A percentile compares a stretch with the other conserved stretches of the same genome.
Conservation (phyloP, 2,888 invertebrate genomes). For the Leptinotarsa peninsularis region DNA sequence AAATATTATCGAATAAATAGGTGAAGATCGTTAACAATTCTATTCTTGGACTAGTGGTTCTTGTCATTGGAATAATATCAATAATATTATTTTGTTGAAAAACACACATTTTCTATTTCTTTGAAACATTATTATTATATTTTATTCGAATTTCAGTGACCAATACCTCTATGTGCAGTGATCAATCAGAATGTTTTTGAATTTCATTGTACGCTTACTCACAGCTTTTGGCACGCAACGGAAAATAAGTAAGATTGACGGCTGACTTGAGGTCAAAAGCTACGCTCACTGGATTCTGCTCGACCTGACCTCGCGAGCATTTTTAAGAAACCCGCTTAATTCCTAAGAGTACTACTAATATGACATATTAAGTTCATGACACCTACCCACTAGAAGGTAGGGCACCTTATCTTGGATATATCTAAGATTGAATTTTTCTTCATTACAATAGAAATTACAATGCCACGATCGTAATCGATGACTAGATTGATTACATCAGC, state of each 20-base stretch:
- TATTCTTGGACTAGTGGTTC: too few relatives aligned
- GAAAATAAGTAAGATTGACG: constrained; percentile 1
- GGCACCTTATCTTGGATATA: constrained; percentile 16
- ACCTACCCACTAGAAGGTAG: constrained; percentile 12
- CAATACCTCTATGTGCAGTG: too few relatives aligned
- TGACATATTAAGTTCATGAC: constrained; percentile 14
- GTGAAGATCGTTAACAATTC: too few relatives aligned
- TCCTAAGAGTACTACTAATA: not conserved
- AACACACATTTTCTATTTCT: too few relatives aligned
- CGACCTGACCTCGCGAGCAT: constrained; percentile 12
- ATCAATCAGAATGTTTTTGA: not conserved
- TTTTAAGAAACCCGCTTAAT: constrained; percentile 2
- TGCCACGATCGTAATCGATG: constrained; percentile 19
- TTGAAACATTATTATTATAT: not conserved
- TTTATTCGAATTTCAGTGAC: not conserved
- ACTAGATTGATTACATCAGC: constrained; percentile 16
- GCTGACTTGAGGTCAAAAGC: constrained; percentile 15
- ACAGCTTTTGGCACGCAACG: not conserved
- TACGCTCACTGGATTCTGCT: constrained; percentile 3
- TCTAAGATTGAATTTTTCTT: constrained; percentile 2
- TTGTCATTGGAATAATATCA: too few relatives aligned
- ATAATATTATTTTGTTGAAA: too few relatives aligned
- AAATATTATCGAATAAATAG: too few relatives aligned
- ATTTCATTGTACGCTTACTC: not conserved
- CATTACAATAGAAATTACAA: constrained; percentile 19